Conservation (phyloP, 2,888 invertebrate genomes). For the Hydrotaea diabolus region DNA sequence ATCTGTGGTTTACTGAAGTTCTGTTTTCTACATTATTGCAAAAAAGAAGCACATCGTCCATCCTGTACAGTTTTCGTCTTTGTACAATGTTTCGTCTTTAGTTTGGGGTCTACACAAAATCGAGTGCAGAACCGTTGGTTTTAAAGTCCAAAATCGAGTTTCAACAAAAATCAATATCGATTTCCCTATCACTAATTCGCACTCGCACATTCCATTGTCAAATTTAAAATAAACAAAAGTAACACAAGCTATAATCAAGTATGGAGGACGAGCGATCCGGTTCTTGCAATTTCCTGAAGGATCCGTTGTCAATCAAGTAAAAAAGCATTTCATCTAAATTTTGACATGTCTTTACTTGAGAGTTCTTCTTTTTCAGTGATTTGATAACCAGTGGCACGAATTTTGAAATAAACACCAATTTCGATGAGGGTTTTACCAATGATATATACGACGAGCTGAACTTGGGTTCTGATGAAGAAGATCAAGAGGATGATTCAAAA, state of each 20-base stretch:
- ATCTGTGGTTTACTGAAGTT: no score
- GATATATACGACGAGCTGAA: slow-evolving; percentile 73
- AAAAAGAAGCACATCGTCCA: no score
- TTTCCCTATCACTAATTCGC: no score
- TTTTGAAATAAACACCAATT: slow-evolving; percentile 77
- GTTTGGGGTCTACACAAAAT: no score
- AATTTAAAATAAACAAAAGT: no score
- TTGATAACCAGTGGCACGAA: slow-evolving; percentile 73
- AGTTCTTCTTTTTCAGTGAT: slow-evolving; percentile 69
- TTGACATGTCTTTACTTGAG: background rate
- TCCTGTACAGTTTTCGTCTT: no score
- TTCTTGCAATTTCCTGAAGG: slow-evolving; percentile 68
- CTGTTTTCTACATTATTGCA: no score
- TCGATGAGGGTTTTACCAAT: slow-evolving; percentile 71
- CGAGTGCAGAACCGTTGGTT: no score
- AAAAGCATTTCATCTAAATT: background rate
- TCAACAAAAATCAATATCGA: no score
- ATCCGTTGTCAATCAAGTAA: slow-evolving; percentile 73
- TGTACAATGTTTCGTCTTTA: no score
- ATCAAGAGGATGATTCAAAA: slow-evolving; percentile 67
- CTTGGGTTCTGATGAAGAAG: slow-evolving; percentile 70
- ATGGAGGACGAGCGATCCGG: slow-evolving; percentile 61
- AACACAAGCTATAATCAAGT: background rate
- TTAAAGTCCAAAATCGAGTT: no score
- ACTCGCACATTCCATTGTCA: no score